Base-by-base conservation (phyloP, 1,140 invertebrate genomes). In the Apis dorsata region DNA sequence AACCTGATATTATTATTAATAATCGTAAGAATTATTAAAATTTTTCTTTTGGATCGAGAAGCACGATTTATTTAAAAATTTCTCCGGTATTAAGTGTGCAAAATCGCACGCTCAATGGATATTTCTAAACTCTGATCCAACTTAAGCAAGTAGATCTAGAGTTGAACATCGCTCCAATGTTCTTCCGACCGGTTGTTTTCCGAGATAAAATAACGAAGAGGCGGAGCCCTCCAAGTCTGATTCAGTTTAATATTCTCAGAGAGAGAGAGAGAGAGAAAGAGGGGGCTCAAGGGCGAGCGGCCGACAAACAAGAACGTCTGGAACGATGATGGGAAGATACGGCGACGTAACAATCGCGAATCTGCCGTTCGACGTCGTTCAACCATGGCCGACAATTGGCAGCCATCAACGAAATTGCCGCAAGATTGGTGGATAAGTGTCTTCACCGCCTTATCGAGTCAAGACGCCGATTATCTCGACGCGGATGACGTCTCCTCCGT, bases 361-460 rank as follows among this genome's bases (percentile, higher is more conserved):
- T 72, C 77, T 79, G 49, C 77, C 15, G 53, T 62, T 76, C 68
- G 55, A 71, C 51, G 68, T 85, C 51, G 71, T 53, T 68, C 77
- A 73, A 53, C 51, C 69, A 74, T 63, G 15, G 53, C 76, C 11
- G 71, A 49, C 59, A 86, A 82, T 86, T 86, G 84, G 44, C 15
- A 55, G 57, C 74, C 63, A 86, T 86, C 72, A 86, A 63, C n/a
- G 53, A 86, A 72, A 86, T 86, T 86, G 81, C 65, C 63, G 49
- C 65, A 59, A 86, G 63, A 85, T 85, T 77, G 63, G 17, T 21
- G 85, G 79, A 82, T 85, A 70, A 82, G 79, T 68, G 57, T 55
- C 62, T 69, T 57, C 81, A 78, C 69, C 81, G 75, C 57, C 73
- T 85, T 81, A 85, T 81, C 78, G 68, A 86, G 55, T 85, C 62